Percentiles rank a stretch among this genome's conserved stretches.
Evolutionary conservation across 2,888 invertebrate genomes (phyloP).

Genomic region (Caenorhabditis sp.): DNA sequence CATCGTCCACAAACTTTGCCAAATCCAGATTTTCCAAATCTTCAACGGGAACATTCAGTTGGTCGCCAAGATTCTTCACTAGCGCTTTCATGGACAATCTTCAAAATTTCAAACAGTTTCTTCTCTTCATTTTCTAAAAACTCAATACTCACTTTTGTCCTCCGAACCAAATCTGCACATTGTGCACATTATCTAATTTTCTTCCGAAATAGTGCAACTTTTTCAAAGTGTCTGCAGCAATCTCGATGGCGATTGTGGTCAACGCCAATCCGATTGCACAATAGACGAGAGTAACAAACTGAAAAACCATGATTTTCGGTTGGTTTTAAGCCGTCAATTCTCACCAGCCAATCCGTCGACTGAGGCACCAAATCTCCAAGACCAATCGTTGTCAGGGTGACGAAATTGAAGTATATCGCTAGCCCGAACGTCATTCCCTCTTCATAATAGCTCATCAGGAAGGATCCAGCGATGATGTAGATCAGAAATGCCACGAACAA

Average conservation of each 20-base stretch:
- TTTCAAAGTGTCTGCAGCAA: constrained; percentile 80
- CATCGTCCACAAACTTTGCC: constrained; percentile 78
- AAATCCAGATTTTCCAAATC: constrained; percentile 78
- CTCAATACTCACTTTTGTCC: constrained; percentile 74
- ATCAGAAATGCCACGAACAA: constrained; percentile 79
- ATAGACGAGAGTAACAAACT: constrained; percentile 78
- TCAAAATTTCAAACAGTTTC: background rate
- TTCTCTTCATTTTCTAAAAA: background rate
- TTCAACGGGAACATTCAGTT: constrained; percentile 78
- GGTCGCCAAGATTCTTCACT: constrained; percentile 80
- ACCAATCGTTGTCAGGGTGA: constrained; percentile 81
- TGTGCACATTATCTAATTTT: constrained; percentile 80
- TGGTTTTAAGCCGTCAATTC: background rate
- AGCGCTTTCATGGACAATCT: constrained; percentile 79
- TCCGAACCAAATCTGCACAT: constrained; percentile 82
- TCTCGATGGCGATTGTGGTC: constrained; percentile 82
- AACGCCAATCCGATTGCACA: constrained; percentile 80
- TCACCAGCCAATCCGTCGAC: constrained; percentile 70
- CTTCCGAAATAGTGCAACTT: constrained; percentile 82
- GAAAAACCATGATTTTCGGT: constrained; percentile 30
- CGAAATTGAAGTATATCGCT: constrained; percentile 82
- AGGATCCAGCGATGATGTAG: constrained; percentile 78
- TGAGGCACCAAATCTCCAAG: constrained; percentile 81
- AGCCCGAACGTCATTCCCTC: constrained; percentile 74
- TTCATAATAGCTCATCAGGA: constrained; percentile 79